Evolutionary conservation across 2,113 vertebrate species (phyloP).

Genomic region (Callionymus lyra): DNA sequence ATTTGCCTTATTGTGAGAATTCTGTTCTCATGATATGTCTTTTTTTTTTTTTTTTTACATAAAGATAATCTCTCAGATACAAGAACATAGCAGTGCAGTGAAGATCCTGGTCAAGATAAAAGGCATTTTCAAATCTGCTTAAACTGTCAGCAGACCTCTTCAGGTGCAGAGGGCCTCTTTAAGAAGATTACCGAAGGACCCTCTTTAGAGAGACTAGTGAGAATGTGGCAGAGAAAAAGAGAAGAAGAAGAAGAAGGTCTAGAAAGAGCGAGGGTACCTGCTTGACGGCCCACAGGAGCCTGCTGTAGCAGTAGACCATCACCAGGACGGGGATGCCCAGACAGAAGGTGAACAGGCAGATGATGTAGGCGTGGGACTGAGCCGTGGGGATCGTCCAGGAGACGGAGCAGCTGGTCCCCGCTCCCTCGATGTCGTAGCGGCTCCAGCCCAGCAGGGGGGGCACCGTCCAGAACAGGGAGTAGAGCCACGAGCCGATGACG

Average conservation of each 20-base stretch:
- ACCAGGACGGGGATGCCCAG: conserved; percentile 71
- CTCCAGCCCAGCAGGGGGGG: conserved; percentile 83
- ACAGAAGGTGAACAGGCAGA: conserved; percentile 84
- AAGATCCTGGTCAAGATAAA: too few species aligned
- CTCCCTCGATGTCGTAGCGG: conserved; percentile 76
- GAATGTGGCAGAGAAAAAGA: not conserved
- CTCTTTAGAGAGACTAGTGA: too few species aligned
- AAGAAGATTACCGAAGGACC: too few species aligned
- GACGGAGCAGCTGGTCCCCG: conserved; percentile 80
- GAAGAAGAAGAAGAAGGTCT: not conserved
- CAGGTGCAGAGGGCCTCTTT: too few species aligned
- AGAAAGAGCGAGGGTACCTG: conserved; percentile 56
- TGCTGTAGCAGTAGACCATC: conserved; percentile 79
- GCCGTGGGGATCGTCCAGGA: conserved; percentile 70
- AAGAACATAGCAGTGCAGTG: too few species aligned
- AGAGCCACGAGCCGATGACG: conserved; percentile 73
- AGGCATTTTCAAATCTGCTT: too few species aligned
- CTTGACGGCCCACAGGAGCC: conserved; percentile 75
- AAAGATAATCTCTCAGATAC: too few species aligned
- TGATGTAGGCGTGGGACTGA: conserved; percentile 73
- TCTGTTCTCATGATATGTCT: too few species aligned
- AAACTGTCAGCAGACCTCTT: too few species aligned
- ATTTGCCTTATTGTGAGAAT: too few species aligned
- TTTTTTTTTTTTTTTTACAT: too few species aligned
- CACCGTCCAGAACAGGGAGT: conserved; percentile 80